Evolutionary conservation across 2,888 invertebrate species (phyloP).

Genomic region (Thyatira batis): DNA sequence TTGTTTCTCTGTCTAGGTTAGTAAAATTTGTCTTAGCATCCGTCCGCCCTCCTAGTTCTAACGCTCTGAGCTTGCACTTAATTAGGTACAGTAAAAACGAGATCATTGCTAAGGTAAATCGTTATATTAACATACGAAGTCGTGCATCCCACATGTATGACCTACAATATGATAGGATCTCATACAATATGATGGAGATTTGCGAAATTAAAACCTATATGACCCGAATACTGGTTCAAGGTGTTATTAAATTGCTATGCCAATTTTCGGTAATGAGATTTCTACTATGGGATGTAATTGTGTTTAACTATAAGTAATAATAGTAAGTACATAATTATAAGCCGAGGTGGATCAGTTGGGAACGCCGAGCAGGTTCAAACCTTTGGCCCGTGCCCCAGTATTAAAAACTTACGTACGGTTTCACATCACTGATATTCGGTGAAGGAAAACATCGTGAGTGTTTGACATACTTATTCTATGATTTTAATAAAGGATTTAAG

Average conservation of each 20-base stretch:
- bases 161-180: background rate
- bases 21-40: too few relatives aligned
- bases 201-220: conserved; percentile 15
- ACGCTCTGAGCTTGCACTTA: conserved; percentile 3
- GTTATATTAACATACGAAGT: conserved; percentile 11
- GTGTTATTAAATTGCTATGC: conserved; percentile 3
- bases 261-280: background rate
- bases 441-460: too few relatives aligned
- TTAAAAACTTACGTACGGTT: too few relatives aligned
- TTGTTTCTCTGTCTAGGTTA: background rate
- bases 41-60: background rate
- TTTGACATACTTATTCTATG: too few relatives aligned
- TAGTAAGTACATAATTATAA: too few relatives aligned
- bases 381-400: too few relatives aligned
- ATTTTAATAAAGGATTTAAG: too few relatives aligned
- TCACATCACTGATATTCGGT: too few relatives aligned
- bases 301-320: too few relatives aligned
- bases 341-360: too few relatives aligned
- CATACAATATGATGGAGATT: conserved; percentile 16
- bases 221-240: conserved; percentile 1
- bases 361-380: too few relatives aligned
- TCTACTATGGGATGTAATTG: conserved; percentile 6
- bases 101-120: conserved; percentile 14
- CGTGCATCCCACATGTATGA: conserved; percentile 2
- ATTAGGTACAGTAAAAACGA: conserved; percentile 10